These are phyloP conservation scores for Palloptera scutellata DNA, from an alignment of 2,888 invertebrate species.

Conservation along the genomic window DNA sequence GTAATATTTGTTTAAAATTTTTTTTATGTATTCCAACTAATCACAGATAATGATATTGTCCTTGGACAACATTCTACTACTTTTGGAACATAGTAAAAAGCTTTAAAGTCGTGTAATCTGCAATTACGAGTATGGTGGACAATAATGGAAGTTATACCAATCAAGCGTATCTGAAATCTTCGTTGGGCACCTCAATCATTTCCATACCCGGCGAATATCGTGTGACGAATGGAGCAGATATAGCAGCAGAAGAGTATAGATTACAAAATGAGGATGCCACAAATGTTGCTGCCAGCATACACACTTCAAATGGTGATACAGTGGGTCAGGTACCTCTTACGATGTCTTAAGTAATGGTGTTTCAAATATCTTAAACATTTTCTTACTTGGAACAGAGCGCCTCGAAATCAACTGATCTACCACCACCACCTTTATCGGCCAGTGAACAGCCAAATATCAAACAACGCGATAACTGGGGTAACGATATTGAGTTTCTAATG, in stretches of 20 bases:
- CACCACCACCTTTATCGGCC: too few species aligned
- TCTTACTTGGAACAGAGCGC: too few species aligned
- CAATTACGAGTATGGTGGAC: conserved; percentile 24
- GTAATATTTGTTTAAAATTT: background rate
- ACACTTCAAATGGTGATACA: conserved; percentile 1
- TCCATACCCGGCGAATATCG: conserved; percentile 44
- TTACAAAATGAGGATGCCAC: background rate
- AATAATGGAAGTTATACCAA: conserved; percentile 31
- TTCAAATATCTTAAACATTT: too few species aligned
- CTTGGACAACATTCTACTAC: conserved; percentile 37
- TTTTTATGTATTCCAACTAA: background rate
- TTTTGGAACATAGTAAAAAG: conserved; percentile 38
- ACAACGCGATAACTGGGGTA: conserved; percentile 67
- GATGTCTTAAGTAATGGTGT: background rate
- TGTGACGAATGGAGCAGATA: conserved; percentile 14
- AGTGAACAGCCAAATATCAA: background rate
- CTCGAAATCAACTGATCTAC: too few species aligned
- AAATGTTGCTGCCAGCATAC: background rate
- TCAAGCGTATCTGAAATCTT: conserved; percentile 35
- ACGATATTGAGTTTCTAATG: conserved; percentile 72
- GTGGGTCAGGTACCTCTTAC: background rate
- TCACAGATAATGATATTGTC: conserved; percentile 39
- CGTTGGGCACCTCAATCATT: conserved; percentile 29
- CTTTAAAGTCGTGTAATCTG: conserved; percentile 19
- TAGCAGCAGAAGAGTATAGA: conserved; percentile 1